Evolutionary conservation across 2,888 invertebrate species (phyloP).

Genomic region (Anagyrus pseudococci): DNA sequence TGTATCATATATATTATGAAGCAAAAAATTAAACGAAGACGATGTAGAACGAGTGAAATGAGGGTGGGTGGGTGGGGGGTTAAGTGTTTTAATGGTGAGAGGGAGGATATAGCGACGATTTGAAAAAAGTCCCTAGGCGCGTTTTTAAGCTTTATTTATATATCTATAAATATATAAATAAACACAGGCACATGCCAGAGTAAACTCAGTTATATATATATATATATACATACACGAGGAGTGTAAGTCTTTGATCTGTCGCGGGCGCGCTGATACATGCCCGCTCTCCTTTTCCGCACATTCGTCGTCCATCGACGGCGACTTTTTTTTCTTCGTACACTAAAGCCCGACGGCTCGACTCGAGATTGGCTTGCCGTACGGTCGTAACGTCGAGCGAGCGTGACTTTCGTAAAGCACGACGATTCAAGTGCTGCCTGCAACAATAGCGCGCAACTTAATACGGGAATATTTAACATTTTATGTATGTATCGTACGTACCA

Average conservation of each 20-base stretch:
- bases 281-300: too few relatives aligned
- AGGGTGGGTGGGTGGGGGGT: conserved; percentile 10
- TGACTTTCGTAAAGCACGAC: conserved; percentile 10
- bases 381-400: conserved; percentile 7
- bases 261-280: too few relatives aligned
- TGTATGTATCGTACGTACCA: not conserved
- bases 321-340: conserved; percentile 15
- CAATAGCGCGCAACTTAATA: not conserved
- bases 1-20: conserved; percentile 46
- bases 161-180: conserved; percentile 40
- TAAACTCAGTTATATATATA: conserved; percentile 58
- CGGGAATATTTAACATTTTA: not conserved
- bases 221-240: conserved; percentile 47
- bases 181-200: conserved; percentile 25
- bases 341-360: too few relatives aligned
- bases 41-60: conserved; percentile 12
- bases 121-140: conserved; percentile 46
- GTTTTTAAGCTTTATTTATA: conserved; percentile 59
- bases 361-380: not conserved
- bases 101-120: conserved; percentile 36
- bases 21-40: conserved; percentile 21
- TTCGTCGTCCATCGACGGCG: conserved; percentile 9
- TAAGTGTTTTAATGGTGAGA: not conserved
- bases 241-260: conserved; percentile 57
- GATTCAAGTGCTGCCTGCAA: conserved; percentile 7